phyloP scores from a whole-genome alignment of 2,113 vertebrate species.

The Phoenicopterus ruber region DNA sequence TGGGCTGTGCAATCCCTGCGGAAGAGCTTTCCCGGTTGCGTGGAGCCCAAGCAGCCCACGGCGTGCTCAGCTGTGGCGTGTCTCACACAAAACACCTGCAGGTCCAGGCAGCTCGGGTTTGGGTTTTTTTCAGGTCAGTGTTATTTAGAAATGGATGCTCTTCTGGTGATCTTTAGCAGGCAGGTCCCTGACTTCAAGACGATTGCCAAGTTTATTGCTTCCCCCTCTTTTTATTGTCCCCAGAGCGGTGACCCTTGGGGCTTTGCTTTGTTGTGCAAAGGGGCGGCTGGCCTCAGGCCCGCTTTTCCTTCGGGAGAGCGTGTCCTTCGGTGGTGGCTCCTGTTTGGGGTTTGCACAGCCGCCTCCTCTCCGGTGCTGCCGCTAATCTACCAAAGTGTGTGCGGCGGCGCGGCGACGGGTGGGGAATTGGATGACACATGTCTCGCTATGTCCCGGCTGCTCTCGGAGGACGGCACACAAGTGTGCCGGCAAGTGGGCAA shows the following conservation, averaged over 20 bases:
- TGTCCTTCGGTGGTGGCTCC: background rate
- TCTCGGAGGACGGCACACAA: slow-evolving; percentile 48
- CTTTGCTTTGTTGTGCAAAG: background rate
- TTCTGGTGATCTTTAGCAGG: background rate
- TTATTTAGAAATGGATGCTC: background rate
- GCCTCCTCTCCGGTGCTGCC: background rate
- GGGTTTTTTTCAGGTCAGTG: background rate
- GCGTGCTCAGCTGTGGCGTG: background rate
- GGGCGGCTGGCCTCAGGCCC: background rate
- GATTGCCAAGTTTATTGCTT: slow-evolving; percentile 3
- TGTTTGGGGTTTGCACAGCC: background rate
- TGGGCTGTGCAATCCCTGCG: background rate
- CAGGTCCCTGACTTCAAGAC: background rate
- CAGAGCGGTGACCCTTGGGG: background rate
- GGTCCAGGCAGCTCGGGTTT: background rate
- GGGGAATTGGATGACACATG: slow-evolving; percentile 72
- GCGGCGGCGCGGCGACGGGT: background rate
- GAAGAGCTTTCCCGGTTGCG: background rate
- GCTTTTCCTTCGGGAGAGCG: background rate
- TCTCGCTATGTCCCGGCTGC: slow-evolving; percentile 61
- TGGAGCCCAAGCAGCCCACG: background rate
- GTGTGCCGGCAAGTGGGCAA: slow-evolving; percentile 73
- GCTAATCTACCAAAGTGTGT: background rate
- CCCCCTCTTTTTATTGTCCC: background rate
- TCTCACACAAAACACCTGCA: background rate